Evolutionary conservation across 2,113 vertebrate genomes (phyloP).

Genomic region (Mormyrus lacerda): DNA sequence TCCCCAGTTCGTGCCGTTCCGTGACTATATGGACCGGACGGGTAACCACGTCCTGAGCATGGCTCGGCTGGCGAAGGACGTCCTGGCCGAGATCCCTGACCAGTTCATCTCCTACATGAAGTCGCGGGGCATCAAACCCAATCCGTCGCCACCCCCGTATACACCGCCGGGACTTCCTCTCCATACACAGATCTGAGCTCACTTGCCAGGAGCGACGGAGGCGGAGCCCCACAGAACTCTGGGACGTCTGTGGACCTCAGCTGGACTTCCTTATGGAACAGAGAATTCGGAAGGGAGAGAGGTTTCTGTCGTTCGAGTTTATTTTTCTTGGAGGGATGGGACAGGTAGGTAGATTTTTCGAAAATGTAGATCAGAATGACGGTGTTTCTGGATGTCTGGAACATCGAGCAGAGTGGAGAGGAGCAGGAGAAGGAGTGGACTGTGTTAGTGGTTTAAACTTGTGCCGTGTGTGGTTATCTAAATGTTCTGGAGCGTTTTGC

Average conservation of each 20-base stretch:
- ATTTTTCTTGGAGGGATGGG: neutral
- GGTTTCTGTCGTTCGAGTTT: neutral
- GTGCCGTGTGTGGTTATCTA: constrained; percentile 64
- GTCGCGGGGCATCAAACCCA: constrained; percentile 68
- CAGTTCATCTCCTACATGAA: constrained; percentile 94
- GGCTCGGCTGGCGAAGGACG: constrained; percentile 83
- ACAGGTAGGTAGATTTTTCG: neutral
- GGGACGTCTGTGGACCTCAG: constrained; percentile 34
- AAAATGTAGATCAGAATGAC: constrained; percentile 46
- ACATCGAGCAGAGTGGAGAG: neutral
- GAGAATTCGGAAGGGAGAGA: neutral
- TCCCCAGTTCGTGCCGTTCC: constrained; percentile 83
- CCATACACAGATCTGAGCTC: constrained; percentile 65
- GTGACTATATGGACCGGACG: constrained; percentile 83
- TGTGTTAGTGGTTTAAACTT: constrained; percentile 55
- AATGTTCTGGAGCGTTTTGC: constrained; percentile 46
- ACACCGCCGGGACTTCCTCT: constrained; percentile 64
- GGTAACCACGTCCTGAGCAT: constrained; percentile 86
- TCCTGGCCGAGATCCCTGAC: constrained; percentile 86
- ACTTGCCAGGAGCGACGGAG: constrained; percentile 23
- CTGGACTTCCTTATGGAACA: constrained; percentile 23
- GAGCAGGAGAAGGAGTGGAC: constrained; percentile 32
- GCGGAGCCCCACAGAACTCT: constrained; percentile 32
- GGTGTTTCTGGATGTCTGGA: constrained; percentile 42
- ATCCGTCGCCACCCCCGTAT: constrained; percentile 64